A percentile compares a stretch with the other conserved stretches of the same genome.
Conservation (phyloP, 2,888 invertebrate genomes). For the Orgyia antiqua region DNA sequence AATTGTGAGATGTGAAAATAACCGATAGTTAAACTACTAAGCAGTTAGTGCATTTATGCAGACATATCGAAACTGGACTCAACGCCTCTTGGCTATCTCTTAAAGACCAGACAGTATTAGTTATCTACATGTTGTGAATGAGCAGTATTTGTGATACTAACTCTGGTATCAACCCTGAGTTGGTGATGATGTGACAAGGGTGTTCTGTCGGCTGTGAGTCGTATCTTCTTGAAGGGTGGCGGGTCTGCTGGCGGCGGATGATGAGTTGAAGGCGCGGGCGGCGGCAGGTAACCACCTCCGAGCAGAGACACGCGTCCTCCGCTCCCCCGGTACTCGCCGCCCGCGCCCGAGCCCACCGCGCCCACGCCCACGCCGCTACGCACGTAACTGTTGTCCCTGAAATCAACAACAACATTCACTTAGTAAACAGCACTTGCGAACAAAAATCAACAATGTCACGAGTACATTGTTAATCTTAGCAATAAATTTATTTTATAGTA, state of each 20-base stretch:
- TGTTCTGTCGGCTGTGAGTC: constrained; percentile 74
- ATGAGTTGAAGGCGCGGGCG: constrained; percentile 68
- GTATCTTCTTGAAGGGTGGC: constrained; percentile 83
- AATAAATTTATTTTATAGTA: too few species aligned
- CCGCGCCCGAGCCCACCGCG: constrained; percentile 72
- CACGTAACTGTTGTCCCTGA: constrained; percentile 63
- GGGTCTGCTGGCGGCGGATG: constrained; percentile 71
- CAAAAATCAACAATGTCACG: too few species aligned
- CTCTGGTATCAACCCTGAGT: constrained; percentile 83
- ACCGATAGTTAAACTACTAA: too few species aligned
- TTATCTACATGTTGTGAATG: too few species aligned
- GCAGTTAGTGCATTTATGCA: too few species aligned
- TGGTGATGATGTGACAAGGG: constrained; percentile 71
- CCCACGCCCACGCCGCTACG: constrained; percentile 67
- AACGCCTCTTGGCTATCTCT: too few species aligned
- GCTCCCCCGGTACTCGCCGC: constrained; percentile 64
- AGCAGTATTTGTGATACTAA: too few species aligned
- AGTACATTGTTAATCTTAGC: too few species aligned
- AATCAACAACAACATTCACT: constrained; percentile 19
- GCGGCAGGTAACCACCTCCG: constrained; percentile 76
- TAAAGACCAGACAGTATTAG: too few species aligned
- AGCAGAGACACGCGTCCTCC: constrained; percentile 80
- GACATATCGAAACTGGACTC: too few species aligned
- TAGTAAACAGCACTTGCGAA: too few species aligned
- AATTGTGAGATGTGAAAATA: too few species aligned